Evolutionary conservation across 2,113 vertebrate genomes (phyloP), one percentile per base, ranked within the genome.

Genomic region (Apus apus): DNA sequence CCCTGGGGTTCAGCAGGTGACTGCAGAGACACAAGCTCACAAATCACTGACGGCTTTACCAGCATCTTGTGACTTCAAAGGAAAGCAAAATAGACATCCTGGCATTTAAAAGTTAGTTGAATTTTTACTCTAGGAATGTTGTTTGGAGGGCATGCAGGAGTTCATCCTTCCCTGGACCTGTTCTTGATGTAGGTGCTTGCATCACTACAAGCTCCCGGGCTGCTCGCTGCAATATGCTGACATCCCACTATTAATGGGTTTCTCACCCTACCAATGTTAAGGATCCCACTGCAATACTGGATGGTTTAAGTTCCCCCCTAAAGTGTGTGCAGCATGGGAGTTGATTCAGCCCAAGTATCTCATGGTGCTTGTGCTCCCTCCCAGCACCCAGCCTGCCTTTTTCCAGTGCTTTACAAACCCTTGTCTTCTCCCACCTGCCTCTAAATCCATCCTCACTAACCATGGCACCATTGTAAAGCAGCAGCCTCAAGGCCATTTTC

Each of bases 401-500:
- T 6, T 4, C 23, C 17, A 8, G 11, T 50, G 21, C 51, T 87
- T 54, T 53, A 29, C 22, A 87, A 87, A 36, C 17, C 11, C n/a
- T 67, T 21, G 10, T 38, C 62, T 71, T 70, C 53, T 78, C 13
- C 9, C 25, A 6, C 46, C 57, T 53, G 15, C 45, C 8, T 74
- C 73, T 77, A 2, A 0, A 38, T 85, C 43, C n/a, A 46, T 22
- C 38, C 54, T 90, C 60, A 65, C 58, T 0, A 0, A 20, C 2
- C 0, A 2, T 11, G 16, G 40, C 22, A 8, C 22, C 1, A 0
- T 7, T 26, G 61, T 43, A 50, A 87, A 78, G 32, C 60, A 78
- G n/a, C 60, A 85, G 32, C 11, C n/a, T 66, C 22, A 26, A 5
- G 0, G 2, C 30, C 46, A 12, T 65, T 57, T 85, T 61, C 62